Evolutionary conservation across 1,140 invertebrate genomes (phyloP), one percentile per base, ranked within the genome.

Genomic region (Atta colombica): DNA sequence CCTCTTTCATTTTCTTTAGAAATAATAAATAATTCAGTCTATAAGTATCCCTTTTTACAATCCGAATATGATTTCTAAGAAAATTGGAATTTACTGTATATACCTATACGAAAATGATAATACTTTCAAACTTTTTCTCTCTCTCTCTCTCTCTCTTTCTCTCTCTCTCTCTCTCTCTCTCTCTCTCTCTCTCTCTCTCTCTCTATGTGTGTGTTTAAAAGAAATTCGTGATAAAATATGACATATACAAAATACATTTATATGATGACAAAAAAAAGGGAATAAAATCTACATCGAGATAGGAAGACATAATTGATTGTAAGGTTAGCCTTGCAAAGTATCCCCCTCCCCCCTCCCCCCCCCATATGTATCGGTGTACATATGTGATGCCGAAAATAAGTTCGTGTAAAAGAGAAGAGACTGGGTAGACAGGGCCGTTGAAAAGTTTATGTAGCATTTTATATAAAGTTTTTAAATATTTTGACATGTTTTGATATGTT

Each of bases 381-480:
- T 45, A 77, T 39, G 75, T 21, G 25, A 78, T 58, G 78, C 68
- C 68, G 18, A 81, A 72, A 81, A 81, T 81, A 81, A 31, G 8
- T 81, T 80, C 2, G 35, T n/a, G 51, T 81, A 45, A 81, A 69
- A 80, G 63, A 68, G 49, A 80, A 80, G 77, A 69, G 21, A 53
- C 66, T 80, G 39, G 31, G 39, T 14, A 71, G 51, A 69, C 63
- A 14, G 49, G 14, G 16, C 14, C 45, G 16, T 6, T 81, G 49
- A 31, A 58, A 58, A 69, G 78, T 81, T 81, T 58, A 71, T 81
- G 28, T 16, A 4, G 31, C 49, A 18, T 80, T n/a, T 45, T 28
- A 45, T 45, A 45, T 45, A 45, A 45, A 45, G 7, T 81, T 25
- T 81, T 65, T 81, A 81, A 68, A 80, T 71, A 81, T 71, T 25